phyloP scores from a whole-genome alignment of 2,888 invertebrate genomes.

The Physocephala rufipes region DNA sequence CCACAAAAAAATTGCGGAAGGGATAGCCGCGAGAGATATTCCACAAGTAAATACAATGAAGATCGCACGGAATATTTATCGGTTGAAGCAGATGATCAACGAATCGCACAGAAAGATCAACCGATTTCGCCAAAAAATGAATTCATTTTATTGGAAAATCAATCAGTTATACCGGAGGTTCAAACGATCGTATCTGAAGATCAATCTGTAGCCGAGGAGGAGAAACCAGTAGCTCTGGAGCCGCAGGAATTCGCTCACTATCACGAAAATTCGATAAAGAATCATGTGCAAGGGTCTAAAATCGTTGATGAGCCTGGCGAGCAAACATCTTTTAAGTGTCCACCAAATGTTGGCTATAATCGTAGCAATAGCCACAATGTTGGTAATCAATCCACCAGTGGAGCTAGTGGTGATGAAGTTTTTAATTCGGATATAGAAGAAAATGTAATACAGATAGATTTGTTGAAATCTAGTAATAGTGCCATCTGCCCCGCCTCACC shows the following conservation, averaged over 20 bases:
- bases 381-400: background rate
- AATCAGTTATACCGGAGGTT: no score
- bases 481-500: constrained; percentile 37
- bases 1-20: no score
- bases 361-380: constrained; percentile 40
- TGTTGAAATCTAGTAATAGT: constrained; percentile 51
- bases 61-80: no score
- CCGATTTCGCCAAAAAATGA: no score
- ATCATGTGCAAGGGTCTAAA: constrained; percentile 11
- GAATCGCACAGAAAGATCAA: background rate
- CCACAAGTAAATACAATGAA: no score
- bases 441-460: constrained; percentile 60
- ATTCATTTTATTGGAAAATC: no score
- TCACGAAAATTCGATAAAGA: constrained; percentile 21
- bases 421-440: constrained; percentile 59
- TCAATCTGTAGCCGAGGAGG: background rate
- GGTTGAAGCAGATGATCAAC: background rate
- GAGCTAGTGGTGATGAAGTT: constrained; percentile 52
- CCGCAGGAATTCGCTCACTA: no score
- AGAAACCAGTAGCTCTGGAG: background rate
- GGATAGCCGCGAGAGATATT: no score
- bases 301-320: constrained; percentile 37
- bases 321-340: constrained; percentile 55
- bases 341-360: constrained; percentile 48
- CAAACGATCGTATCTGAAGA: background rate